Conservation (phyloP, 30 jellyfish, hydroid and myxozoan species). For the Aurelia coerulea region DNA sequence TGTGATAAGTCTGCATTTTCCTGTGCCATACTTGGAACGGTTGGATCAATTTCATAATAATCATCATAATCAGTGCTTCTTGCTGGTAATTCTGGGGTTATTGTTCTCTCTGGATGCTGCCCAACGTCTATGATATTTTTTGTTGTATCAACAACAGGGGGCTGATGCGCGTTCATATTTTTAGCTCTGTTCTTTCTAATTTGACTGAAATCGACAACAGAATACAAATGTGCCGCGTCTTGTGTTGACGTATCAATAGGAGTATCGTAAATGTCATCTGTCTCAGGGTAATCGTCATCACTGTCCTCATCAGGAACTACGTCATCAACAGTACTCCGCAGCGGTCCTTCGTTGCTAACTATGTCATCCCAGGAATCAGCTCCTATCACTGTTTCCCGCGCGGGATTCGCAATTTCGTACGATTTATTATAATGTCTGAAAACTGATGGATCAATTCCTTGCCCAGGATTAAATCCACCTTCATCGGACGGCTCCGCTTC, state of each 20-base stretch:
- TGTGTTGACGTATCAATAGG: constrained; percentile 44
- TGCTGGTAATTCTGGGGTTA: too few species aligned
- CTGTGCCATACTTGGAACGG: too few species aligned
- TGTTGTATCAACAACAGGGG: background rate
- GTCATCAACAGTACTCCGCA: too few species aligned
- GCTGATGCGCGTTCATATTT: background rate
- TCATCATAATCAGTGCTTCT: too few species aligned
- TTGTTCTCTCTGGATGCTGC: background rate
- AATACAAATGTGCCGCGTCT: constrained; percentile 45
- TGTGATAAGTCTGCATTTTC: too few species aligned
- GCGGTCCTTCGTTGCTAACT: too few species aligned
- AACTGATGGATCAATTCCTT: background rate
- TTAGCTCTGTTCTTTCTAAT: constrained; percentile 21
- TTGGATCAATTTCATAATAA: too few species aligned
- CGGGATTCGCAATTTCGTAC: background rate
- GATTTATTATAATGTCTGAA: background rate
- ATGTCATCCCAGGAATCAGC: background rate
- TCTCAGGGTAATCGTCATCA: background rate
- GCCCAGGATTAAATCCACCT: background rate
- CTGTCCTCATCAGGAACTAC: too few species aligned
- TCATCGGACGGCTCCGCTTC: constrained; percentile 3
- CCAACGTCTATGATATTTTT: background rate
- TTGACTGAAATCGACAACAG: constrained; percentile 49
- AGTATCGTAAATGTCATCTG: constrained; percentile 42
- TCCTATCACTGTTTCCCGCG: constrained; percentile 33